Conservation (phyloP, 2,113 vertebrate species). For the human (Homo sapiens) region DNA sequence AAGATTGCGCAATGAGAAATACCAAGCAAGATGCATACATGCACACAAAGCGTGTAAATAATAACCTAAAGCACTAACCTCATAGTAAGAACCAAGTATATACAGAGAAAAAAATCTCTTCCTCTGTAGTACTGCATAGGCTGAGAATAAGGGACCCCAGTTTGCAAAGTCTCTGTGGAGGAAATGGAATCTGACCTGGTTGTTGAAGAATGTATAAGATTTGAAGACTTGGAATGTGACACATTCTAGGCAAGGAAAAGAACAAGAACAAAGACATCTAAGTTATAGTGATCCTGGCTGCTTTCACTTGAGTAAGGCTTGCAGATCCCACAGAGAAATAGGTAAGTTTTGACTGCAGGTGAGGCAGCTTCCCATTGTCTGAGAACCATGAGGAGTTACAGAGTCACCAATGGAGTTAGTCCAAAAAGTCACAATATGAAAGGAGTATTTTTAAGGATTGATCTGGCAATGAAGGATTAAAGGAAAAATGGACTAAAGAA, state of each 20-base stretch:
- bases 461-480: background rate
- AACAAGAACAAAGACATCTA: background rate
- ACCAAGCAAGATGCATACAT: background rate
- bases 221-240: background rate
- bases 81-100: background rate
- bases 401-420: background rate
- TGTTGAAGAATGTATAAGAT: background rate
- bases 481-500: background rate
- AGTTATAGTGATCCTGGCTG: background rate
- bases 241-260: background rate
- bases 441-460: background rate
- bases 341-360: rapidly evolving
- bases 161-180: background rate
- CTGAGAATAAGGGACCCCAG: background rate
- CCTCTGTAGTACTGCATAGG: background rate
- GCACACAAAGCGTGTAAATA: background rate
- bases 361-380: rapidly evolving
- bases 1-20: background rate
- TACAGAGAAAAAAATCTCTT: rapidly evolving
- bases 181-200: background rate
- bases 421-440: background rate
- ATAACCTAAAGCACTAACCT: background rate
- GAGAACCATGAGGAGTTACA: background rate
- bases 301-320: background rate
- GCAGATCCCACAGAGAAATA: background rate